Base-by-base conservation (phyloP, 2,113 vertebrate genomes). In the Hemicordylus capensis region DNA sequence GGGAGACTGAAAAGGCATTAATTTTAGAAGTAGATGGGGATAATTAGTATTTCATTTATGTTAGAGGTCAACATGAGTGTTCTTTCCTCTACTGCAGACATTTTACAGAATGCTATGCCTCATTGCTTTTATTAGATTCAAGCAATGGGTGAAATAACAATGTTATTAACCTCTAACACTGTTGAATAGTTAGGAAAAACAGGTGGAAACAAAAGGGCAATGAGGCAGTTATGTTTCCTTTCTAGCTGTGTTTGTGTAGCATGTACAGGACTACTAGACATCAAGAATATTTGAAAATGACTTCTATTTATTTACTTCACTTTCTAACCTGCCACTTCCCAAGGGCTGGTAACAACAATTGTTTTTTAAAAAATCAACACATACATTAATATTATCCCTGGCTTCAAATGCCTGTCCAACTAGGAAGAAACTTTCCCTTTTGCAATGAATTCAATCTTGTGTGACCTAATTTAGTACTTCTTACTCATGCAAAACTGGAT, bases 81-180 rank as follows among this genome's bases (percentile, higher is more conserved):
- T 94, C 94, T 96, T 96, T 96, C 93, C 95, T 95, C 95, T 94
- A 85, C 83, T 93, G 90, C 91, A 80, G 86, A 77, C 54, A 80
- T 92, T 95, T 96, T 95, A 93, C 91, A 93, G 93, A 95, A 96
- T 91, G 93, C 87, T 93, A 92, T 91, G 93, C 88, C 92, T 86
- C 90, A 94, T 90, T 95, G 94, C 94, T 95, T 96, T 96, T 94
- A 96, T 95, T 94, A 95, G 95, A 95, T 92, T 79, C 91, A 91
- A 91, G 93, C 85, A 95, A 92, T 88, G 94, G 92, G 94, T 95
- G 94, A 95, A 96, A 96, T 96, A 94, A 91, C 87, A 95, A 93
- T 92, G 90, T 94, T 95, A 94, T 95, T 95, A 96, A 96, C 94
- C 94, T 95, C 92, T 95, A 94, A 93, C 93, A 92, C 90, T 92